Evolutionary conservation across 2,113 vertebrate genomes (phyloP).

Genomic region (Neolamprologus hecqui): DNA sequence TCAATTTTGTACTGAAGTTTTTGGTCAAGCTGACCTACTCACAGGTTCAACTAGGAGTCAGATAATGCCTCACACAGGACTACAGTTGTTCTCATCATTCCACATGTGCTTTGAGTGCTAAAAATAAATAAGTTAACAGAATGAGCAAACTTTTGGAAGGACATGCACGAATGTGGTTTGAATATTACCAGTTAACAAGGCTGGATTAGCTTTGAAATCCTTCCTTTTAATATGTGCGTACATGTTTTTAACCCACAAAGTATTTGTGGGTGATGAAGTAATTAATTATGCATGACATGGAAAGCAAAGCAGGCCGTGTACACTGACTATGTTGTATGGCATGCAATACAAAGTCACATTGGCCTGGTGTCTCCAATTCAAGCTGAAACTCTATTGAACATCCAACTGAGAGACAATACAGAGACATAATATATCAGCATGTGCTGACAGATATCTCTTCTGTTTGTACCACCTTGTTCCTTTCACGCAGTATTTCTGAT

Average conservation of each 20-base stretch:
- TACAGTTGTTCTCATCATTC: background rate
- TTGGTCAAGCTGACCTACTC: background rate
- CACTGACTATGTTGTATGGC: conserved; percentile 1
- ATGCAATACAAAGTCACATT: conserved; percentile 12
- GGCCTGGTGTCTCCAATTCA: background rate
- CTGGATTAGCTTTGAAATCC: background rate
- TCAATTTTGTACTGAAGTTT: background rate
- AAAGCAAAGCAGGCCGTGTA: background rate
- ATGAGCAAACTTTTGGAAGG: background rate
- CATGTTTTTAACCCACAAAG: background rate
- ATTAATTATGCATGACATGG: background rate
- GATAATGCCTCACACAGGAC: background rate
- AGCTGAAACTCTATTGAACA: conserved; percentile 25
- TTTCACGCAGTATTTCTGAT: background rate
- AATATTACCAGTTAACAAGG: background rate
- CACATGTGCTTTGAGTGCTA: background rate
- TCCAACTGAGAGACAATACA: conserved; percentile 13
- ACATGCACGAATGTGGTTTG: background rate
- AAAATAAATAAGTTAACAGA: background rate
- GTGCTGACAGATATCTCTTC: conserved; percentile 11
- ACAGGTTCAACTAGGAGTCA: background rate
- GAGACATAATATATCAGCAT: conserved; percentile 13
- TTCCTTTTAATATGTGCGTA: background rate
- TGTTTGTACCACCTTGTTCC: background rate
- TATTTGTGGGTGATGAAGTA: background rate